Percentiles rank a stretch among this genome's conserved stretches.
Evolutionary conservation across 1,140 invertebrate species (phyloP).

Genomic region (Brachionus asplanchnoidis): DNA sequence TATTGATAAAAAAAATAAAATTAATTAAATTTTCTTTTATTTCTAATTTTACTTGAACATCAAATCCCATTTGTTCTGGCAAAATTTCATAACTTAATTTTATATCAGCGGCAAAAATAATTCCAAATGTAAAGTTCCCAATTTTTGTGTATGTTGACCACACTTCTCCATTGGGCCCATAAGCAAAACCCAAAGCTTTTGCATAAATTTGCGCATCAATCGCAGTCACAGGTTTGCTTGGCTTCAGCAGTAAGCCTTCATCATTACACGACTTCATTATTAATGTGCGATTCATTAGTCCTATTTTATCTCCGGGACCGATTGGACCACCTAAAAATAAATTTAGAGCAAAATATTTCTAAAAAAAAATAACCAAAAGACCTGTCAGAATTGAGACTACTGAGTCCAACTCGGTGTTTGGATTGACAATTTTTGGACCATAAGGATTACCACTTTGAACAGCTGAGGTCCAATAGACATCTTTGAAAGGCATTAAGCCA

Average conservation of each 20-base stretch:
- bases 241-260: constrained; percentile 44
- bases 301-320: constrained; percentile 46
- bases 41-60: not conserved
- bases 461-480: constrained; percentile 51
- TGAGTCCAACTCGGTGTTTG: constrained; percentile 45
- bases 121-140: constrained; percentile 40
- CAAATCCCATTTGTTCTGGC: constrained; percentile 13
- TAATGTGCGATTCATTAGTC: constrained; percentile 41
- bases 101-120: constrained; percentile 43
- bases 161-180: constrained; percentile 41
- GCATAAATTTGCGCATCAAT: constrained; percentile 42
- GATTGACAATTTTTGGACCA: constrained; percentile 41
- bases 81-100: not conserved
- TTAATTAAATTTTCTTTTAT: not conserved
- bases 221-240: constrained; percentile 33
- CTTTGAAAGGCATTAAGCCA: constrained; percentile 51
- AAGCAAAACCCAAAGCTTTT: constrained; percentile 28
- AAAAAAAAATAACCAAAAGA: not conserved
- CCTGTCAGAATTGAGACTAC: constrained; percentile 46
- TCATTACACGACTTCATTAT: constrained; percentile 45
- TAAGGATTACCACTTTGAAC: constrained; percentile 48
- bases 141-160: constrained; percentile 43
- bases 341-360: not conserved
- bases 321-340: constrained; percentile 44
- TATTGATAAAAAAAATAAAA: not conserved